These are phyloP conservation scores for Orycteropus afer DNA, from an alignment of 2,113 vertebrate genomes.

Conservation along the genomic window DNA sequence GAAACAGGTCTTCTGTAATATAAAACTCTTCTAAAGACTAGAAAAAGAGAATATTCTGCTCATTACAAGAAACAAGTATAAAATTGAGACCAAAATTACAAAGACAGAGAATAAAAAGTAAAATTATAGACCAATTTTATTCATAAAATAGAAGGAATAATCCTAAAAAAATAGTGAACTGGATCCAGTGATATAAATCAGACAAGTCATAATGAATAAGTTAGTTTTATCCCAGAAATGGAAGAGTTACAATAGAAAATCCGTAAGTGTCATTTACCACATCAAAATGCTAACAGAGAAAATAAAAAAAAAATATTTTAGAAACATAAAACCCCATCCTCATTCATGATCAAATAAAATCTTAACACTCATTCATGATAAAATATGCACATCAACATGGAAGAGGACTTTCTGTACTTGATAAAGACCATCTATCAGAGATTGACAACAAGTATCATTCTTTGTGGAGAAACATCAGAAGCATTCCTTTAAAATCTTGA, in stretches of 20 bases:
- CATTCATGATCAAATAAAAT: constrained; percentile 40
- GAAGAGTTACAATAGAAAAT: constrained; percentile 31
- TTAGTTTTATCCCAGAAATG: neutral
- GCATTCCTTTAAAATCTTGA: neutral
- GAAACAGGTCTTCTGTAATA: neutral
- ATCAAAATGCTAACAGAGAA: neutral
- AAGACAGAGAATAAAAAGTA: constrained; percentile 12
- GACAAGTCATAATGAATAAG: neutral
- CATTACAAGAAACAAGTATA: neutral
- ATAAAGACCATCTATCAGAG: constrained; percentile 3
- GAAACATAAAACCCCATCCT: constrained; percentile 28
- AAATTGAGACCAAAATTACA: neutral
- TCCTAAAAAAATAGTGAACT: neutral
- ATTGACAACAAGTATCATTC: neutral
- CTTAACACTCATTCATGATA: neutral
- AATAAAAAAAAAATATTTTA: neutral
- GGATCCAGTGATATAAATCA: neutral
- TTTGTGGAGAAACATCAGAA: neutral
- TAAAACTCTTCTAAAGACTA: constrained; percentile 10
- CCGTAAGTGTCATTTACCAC: neutral
- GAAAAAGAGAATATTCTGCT: neutral
- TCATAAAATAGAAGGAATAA: neutral
- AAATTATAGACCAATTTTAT: neutral
- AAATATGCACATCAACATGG: neutral
- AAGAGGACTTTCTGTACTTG: neutral